Base-by-base conservation (phyloP, 2,888 invertebrate genomes). In the Coelinius sp. region DNA sequence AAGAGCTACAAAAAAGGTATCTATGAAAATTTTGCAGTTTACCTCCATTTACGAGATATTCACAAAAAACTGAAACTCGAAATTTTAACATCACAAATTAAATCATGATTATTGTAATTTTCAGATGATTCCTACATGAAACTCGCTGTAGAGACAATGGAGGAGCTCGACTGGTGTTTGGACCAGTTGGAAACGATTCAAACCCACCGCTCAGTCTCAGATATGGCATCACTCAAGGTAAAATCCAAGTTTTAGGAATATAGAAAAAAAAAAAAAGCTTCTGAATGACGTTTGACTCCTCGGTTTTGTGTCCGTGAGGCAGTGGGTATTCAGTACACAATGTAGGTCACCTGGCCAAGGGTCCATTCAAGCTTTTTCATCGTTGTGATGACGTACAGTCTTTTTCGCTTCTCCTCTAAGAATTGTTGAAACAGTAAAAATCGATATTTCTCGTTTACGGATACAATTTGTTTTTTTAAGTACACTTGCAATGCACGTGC, bases 171-270 rank as follows among this genome's bases (percentile, higher is more conserved):
- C 90, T 99, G 99, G 99, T 99, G 99, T 88, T 91, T 99, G 90
- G 99, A 99, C 90, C 99, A 99, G 91, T 90, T 99, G 89, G 99
- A 99, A 91, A 98, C 98, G 80, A 98, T 99, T 88, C 99, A 99
- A 91, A 98, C 98, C 75, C 98, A 99, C 90, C 94, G 98, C 87
- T 98, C 98, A 84, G 99, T 99, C 83, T 98, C 97, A 77, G 99
- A 99, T 89, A 98, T 99, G 98, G 99, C 99, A 85, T 98, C 98
- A 81, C 94, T 97, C 86, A 99, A 99, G 95, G 99, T 99, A 90
- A 89, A 81, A 78, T 27, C 25, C 25, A 24, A n/a, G 27, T 20
- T 6, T 8, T 49, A 14, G 46, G 17, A 49, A 49, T 12, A 38
- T 17, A 52, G 22, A 24, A n/a, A 20, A 38, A 20, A 52, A 24